Conservation (phyloP, 1,140 invertebrate genomes). For the Drosophila rufa region DNA sequence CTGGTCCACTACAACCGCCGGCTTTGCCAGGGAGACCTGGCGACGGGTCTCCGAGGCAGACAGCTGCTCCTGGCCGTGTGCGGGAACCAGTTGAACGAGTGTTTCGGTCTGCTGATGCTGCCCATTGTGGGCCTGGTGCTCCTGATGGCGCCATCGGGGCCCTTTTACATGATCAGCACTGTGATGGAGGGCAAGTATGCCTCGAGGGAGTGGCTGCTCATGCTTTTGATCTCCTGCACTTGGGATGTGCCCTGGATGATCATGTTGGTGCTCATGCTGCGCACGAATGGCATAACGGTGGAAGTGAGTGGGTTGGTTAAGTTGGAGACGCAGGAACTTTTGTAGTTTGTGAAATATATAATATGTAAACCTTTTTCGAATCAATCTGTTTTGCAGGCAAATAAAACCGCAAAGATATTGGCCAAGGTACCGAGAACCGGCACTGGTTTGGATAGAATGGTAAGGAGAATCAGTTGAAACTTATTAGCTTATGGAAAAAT, state of each 20-base stretch:
- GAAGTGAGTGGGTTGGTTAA: slow-evolving; percentile 54
- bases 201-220: not conserved
- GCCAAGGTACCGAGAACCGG: slow-evolving; percentile 69
- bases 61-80: slow-evolving; percentile 33
- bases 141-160: slow-evolving; percentile 52
- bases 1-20: slow-evolving; percentile 38
- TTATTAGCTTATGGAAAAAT: too few species aligned
- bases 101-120: slow-evolving; percentile 58
- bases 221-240: slow-evolving; percentile 19
- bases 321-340: too few species aligned
- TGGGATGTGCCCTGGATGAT: slow-evolving; percentile 61
- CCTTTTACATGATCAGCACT: slow-evolving; percentile 58
- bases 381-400: slow-evolving; percentile 61
- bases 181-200: slow-evolving; percentile 58
- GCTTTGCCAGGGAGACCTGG: slow-evolving; percentile 4
- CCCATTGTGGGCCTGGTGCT: slow-evolving; percentile 60
- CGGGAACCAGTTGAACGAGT: slow-evolving; percentile 43
- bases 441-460: slow-evolving; percentile 72
- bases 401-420: slow-evolving; percentile 78
- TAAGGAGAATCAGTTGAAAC: slow-evolving; percentile 3
- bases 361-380: not conserved
- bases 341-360: too few species aligned
- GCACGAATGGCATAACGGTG: slow-evolving; percentile 49
- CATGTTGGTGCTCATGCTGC: slow-evolving; percentile 55
- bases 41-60: slow-evolving; percentile 15